Percentiles rank a stretch among this genome's conserved stretches.
phyloP scores from a whole-genome alignment of 2,113 vertebrate genomes.

The Eulemur macaco region DNA sequence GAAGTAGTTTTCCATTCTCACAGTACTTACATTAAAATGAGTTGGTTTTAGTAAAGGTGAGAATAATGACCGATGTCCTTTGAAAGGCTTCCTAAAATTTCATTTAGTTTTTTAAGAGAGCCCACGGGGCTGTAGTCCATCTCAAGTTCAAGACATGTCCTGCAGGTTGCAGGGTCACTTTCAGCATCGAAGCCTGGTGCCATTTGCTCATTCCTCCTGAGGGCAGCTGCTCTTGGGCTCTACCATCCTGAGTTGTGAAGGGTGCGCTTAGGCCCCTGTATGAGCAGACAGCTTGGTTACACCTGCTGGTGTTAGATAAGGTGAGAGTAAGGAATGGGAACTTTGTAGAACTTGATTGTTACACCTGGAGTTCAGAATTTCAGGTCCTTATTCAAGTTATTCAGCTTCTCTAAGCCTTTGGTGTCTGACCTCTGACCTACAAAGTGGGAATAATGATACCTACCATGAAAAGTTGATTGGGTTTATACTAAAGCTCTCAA shows the following conservation, averaged over 20 bases:
- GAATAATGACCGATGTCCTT: neutral
- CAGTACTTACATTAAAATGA: neutral
- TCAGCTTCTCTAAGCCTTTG: neutral
- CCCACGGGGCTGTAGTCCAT: neutral
- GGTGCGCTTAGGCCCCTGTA: rapidly evolving
- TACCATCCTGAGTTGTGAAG: neutral
- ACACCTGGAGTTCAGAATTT: neutral
- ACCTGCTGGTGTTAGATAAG: neutral
- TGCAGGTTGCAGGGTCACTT: neutral
- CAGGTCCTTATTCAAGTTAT: neutral
- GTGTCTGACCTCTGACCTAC: neutral
- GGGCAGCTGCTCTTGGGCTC: neutral
- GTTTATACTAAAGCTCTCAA: neutral
- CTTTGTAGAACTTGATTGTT: neutral
- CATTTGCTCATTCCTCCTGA: neutral
- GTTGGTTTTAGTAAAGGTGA: neutral
- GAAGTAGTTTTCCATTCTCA: neutral
- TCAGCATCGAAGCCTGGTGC: rapidly evolving
- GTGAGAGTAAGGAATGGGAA: neutral
- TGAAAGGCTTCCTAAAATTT: neutral
- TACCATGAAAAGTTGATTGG: neutral
- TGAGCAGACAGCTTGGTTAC: neutral
- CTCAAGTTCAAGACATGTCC: neutral
- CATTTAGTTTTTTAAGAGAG: neutral
- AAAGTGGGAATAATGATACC: neutral